A percentile compares a stretch with the other conserved stretches of the same genome.
Conservation (phyloP, 2,113 vertebrate genomes). For the Brachypodius melanocephalos region DNA sequence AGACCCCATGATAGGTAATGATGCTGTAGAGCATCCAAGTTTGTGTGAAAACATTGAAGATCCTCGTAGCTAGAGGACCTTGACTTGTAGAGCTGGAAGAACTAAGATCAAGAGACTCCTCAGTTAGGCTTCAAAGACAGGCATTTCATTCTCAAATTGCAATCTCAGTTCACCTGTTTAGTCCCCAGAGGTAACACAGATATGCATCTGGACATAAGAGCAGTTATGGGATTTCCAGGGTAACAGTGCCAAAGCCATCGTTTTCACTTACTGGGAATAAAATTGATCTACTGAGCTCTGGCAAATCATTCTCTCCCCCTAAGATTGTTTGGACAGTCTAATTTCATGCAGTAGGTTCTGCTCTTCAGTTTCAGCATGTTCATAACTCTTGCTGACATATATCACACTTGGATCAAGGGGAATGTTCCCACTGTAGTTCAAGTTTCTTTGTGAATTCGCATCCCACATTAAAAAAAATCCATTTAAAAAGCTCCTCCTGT, state of each 20-base stretch:
- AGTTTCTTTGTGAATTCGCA: not conserved
- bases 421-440: not conserved
- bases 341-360: not conserved
- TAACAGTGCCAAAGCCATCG: not conserved
- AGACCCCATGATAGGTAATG: not conserved
- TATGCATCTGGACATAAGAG: not conserved
- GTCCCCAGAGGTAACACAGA: not conserved
- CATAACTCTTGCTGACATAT: slow-evolving; percentile 12
- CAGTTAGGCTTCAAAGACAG: not conserved
- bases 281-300: not conserved
- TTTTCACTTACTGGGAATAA: not conserved
- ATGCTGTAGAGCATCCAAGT: not conserved
- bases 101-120: not conserved
- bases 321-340: not conserved
- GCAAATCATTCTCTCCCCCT: not conserved
- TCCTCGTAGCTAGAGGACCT: not conserved
- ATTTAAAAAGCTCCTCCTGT: not conserved
- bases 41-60: not conserved
- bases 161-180: not conserved
- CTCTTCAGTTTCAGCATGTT: not conserved
- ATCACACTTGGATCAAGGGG: not conserved
- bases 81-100: not conserved
- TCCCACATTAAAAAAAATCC: not conserved
- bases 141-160: not conserved
- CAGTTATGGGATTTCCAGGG: not conserved